A percentile compares a stretch with the other conserved stretches of the same genome.
These are phyloP conservation scores for Bombus vancouverensis DNA, from an alignment of 1,140 invertebrate species.

Conservation along the genomic window DNA sequence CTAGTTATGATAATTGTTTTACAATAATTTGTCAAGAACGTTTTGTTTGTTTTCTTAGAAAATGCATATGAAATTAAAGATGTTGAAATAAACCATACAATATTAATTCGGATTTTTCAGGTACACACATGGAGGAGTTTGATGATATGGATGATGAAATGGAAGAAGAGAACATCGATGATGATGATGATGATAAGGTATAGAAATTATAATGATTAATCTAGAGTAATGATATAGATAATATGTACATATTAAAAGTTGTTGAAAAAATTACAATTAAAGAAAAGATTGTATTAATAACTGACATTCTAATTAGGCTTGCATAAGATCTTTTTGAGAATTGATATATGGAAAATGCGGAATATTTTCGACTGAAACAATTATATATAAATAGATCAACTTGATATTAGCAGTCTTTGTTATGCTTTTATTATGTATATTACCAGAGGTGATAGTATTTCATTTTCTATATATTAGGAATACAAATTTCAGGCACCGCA, in stretches of 20 bases:
- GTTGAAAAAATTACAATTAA: neutral
- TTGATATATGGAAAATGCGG: constrained; percentile 28
- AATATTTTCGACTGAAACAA: constrained; percentile 37
- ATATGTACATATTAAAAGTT: constrained; percentile 44
- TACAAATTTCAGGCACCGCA: constrained; percentile 81
- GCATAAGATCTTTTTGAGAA: neutral
- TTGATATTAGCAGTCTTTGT: constrained; percentile 1
- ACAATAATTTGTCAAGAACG: neutral
- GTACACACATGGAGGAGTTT: constrained; percentile 88
- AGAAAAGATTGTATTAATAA: constrained; percentile 36
- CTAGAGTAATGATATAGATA: neutral
- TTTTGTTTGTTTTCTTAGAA: neutral
- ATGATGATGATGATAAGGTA: constrained; percentile 88
- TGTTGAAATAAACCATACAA: neutral
- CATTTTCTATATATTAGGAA: constrained; percentile 73
- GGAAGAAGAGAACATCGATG: constrained; percentile 89
- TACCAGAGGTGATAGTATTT: constrained; percentile 46
- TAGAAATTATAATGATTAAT: constrained; percentile 9
- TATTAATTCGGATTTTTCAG: constrained; percentile 64
- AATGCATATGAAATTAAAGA: neutral
- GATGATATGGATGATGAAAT: constrained; percentile 90
- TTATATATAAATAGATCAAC: neutral
- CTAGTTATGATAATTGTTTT: too few relatives aligned
- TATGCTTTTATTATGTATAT: constrained; percentile 60
- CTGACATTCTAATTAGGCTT: constrained; percentile 42